Evolutionary conservation across 1,140 invertebrate species (phyloP).

Genomic region (Rhagoletis pomonella): DNA sequence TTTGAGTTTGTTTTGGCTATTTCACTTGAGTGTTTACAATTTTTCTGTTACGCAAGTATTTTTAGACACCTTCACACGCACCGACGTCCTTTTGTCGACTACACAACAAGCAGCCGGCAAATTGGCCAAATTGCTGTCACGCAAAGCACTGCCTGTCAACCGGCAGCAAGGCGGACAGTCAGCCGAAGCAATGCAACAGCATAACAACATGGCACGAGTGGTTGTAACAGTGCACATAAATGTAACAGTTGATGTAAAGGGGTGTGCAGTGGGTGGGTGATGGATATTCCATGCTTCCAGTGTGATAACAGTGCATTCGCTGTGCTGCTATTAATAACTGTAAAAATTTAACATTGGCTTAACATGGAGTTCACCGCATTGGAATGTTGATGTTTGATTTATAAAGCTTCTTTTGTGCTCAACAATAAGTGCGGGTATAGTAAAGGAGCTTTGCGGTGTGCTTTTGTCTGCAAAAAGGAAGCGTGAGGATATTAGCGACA

Average conservation of each 20-base stretch:
- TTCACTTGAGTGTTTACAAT: constrained; percentile 30
- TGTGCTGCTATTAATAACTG: not conserved
- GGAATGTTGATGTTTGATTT: not conserved
- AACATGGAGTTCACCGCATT: not conserved
- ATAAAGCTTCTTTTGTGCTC: not conserved
- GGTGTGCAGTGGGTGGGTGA: not conserved
- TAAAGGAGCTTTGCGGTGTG: not conserved
- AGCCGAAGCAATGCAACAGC: constrained; percentile 33
- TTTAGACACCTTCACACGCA: constrained; percentile 42
- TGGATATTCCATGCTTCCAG: constrained; percentile 9
- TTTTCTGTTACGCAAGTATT: constrained; percentile 14
- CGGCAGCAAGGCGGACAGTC: constrained; percentile 17
- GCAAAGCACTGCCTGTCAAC: constrained; percentile 15
- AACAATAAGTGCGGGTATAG: not conserved
- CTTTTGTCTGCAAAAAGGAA: constrained; percentile 38
- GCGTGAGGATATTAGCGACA: not conserved
- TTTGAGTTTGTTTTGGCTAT: constrained; percentile 25
- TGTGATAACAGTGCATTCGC: not conserved
- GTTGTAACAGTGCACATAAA: not conserved
- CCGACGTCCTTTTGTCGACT: constrained; percentile 46
- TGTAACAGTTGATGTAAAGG: not conserved
- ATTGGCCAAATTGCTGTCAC: constrained; percentile 46
- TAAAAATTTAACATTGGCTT: not conserved
- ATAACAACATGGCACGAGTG: not conserved
- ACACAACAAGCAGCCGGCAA: constrained; percentile 19